Base-by-base conservation (phyloP, 2,797 vertebrate species). In the Pelochelys cantorii region DNA sequence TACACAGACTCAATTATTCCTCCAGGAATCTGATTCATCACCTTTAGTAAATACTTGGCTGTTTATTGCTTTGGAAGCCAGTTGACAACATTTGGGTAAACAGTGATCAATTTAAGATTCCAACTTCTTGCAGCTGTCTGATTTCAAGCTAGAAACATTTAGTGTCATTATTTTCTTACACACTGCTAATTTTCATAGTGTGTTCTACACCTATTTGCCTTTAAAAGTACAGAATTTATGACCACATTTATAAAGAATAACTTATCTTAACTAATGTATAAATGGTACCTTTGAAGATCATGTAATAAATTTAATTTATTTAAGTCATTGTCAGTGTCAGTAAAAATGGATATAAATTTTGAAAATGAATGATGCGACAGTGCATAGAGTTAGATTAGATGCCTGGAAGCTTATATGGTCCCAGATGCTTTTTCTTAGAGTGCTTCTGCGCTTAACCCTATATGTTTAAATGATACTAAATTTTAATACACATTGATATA, bases 211-310 rank as follows among this genome's bases (percentile, higher is more conserved):
- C 31, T 90, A 87, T 56, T 85, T 74, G 88, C 79, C 79, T 90
- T 11, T 55, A 90, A 83, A 34, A 81, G 37, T 11, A 81, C 4
- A 89, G 83, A 68, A 81, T n/a, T 82, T 85, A 7, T 79, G 86
- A 82, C 90, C 93, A 80, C 93, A 96, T 92, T 92, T 83, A 89
- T 83, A 87, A 93, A 84, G 42, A 95, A 77, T 83, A 74, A 84
- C 74, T 93, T 92, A 91, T 94, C 90, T 83, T 89, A 95, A 20
- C 48, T 85, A 84, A n/a, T 27, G 34, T 84, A 94, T 0, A 0
- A 89, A 80, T n/a, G 86, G 84, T 65, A 86, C 85, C 91, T 88
- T 83, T 93, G 59, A 53, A 42, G 89, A 75, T 81, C n/a, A 90
- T 90, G 71, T 85, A 90, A 79, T 91, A 85, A 92, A 92, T 20